Base-by-base conservation (phyloP, 2,113 vertebrate genomes). In the Chiloscyllium plagiosum region DNA sequence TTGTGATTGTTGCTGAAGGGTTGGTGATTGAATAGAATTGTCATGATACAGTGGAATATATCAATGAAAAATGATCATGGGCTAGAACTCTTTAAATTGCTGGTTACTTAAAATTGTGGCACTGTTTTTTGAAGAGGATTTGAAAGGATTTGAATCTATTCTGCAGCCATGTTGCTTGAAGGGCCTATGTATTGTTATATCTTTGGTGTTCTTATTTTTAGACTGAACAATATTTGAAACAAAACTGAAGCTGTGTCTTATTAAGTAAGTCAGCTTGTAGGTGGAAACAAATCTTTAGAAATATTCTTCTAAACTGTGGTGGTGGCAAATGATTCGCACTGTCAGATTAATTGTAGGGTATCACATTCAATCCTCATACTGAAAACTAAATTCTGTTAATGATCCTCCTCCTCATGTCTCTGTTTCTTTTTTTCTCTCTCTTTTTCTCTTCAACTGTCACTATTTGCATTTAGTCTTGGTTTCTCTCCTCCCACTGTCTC, bases 271-370 rank as follows among this genome's bases (percentile, higher is more conserved):
- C 61, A 68, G 65, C 33, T 72, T 52, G 26, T 26, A 52, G 94
- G 37, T 70, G 66, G 68, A 94, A 92, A 19, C 87, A 29, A 92
- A 37, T 42, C 61, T 93, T 66, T 17, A 68, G 29, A 37, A 93
- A 95, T 26, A 66, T 26, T 72, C 94, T 33, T 47, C 26, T 95
- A 69, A 95, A 50, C 42, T 72, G 69, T 33, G 15, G 24, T 68
- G 65, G 90, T 52, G 26, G 42, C 29, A 26, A 70, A 76, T 72
- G 94, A 95, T 95, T 95, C 47, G 52, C 69, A 76, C 68, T 95
- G 94, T 95, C 94, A 95, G 22, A 26, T 95, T 72, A 95, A 95
- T 95, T 76, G 12, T 33, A 29, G 37, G 68, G 94, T 76, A 95
- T 72, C 94, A 95, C 42, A 50, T 72, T 95, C 68, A 50, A 33